Evolutionary conservation across 1,140 invertebrate species (phyloP), one percentile per base, ranked within the genome.

Genomic region (Papilio dardanus): DNA sequence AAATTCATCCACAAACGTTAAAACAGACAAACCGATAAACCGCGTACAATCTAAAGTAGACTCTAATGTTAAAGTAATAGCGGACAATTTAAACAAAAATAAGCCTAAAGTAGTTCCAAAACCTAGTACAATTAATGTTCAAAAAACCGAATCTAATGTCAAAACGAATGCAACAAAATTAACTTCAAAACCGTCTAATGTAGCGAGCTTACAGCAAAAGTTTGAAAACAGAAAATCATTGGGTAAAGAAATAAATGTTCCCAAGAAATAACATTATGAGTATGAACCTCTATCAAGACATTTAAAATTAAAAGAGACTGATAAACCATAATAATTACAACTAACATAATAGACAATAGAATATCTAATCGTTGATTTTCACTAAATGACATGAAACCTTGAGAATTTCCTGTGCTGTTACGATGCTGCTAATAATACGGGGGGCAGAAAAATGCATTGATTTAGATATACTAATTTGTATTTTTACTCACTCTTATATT

Each of bases 151-250:
- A 1, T 81, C 84, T 40, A 94, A 80, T 16, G 82, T 91, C 10
- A 92, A 92, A 79, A 79, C 89, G 30, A 93, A 91, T 46, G 88
- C 94, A 6, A 93, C 90, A 24, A 94, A 94, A 80, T 89, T 94
- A 71, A 94, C 95, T 6, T 89, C 92, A 5, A 94, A 95, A 85
- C 94, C 94, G 65, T 96, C 95, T 3, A 96, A 95, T 79, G 96
- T 97, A 33, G 96, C 96, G 1, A 96, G 95, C 33, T 90, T 97
- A 68, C 96, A 97, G 80, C 95, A 96, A 77, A 96, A 96, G 85
- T 97, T 97, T 83, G 96, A 97, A 84, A 93, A 94, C 83, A 86
- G 92, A 76, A 94, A 93, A 74, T 92, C 91, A 8, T 68, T 91
- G 69, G 89, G 88, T 16, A 90, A 91, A 87, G 89, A 93, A 79